Conservation (phyloP, 1,140 invertebrate genomes). For the Antheraea pernyi region DNA sequence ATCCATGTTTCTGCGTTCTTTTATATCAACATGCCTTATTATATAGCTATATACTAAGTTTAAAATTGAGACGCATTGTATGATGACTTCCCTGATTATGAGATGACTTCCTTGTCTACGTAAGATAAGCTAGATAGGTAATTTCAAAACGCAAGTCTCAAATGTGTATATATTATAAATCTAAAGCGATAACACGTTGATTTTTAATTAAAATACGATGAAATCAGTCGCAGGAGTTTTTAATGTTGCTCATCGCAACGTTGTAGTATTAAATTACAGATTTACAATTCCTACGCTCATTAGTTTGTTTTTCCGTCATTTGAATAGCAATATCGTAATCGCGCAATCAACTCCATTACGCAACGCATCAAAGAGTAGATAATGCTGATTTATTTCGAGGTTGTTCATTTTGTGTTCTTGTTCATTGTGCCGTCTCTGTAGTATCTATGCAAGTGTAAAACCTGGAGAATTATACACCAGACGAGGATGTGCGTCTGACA, state of each 20-base stretch:
- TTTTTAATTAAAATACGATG: too few relatives aligned
- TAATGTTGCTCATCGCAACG: not conserved
- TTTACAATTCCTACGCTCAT: constrained; percentile 11
- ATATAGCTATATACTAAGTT: too few relatives aligned
- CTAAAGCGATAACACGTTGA: too few relatives aligned
- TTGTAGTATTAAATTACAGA: constrained; percentile 5
- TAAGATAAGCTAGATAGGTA: too few relatives aligned
- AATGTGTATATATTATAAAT: too few relatives aligned
- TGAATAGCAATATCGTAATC: constrained; percentile 30
- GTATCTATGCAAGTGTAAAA: constrained; percentile 44
- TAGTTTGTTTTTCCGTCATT: constrained; percentile 17
- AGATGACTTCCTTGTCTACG: too few relatives aligned
- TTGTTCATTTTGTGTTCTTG: constrained; percentile 38
- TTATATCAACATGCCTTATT: too few relatives aligned
- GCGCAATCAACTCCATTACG: constrained; percentile 53
- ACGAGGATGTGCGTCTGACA: constrained; percentile 68
- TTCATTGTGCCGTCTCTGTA: constrained; percentile 22
- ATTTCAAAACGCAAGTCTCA: too few relatives aligned
- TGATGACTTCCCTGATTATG: too few relatives aligned
- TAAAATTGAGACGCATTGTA: too few relatives aligned
- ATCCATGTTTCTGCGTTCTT: too few relatives aligned
- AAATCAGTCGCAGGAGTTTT: not conserved
- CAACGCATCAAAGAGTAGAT: constrained; percentile 58
- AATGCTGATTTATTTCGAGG: constrained; percentile 55
- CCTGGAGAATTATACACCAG: constrained; percentile 56